Percentiles rank a stretch among this genome's conserved stretches.
These are phyloP conservation scores for Euspilapteryx auroguttella DNA, from an alignment of 2,888 invertebrate species.

Conservation along the genomic window DNA sequence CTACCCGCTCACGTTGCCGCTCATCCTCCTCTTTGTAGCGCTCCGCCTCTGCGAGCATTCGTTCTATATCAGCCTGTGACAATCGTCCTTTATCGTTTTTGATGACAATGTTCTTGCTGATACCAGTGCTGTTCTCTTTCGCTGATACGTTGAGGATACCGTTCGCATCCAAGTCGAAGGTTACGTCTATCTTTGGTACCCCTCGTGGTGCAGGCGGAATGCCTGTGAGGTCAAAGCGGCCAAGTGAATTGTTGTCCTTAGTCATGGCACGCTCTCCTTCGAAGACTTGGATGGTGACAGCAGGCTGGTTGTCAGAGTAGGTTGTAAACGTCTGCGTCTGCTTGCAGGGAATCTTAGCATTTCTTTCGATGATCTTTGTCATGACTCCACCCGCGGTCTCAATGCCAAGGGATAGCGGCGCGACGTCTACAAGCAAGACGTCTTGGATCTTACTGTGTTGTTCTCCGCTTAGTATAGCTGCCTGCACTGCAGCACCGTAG, in stretches of 20 bases:
- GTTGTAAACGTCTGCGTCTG: constrained; percentile 77
- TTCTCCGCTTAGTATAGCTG: constrained; percentile 73
- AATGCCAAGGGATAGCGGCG: constrained; percentile 70
- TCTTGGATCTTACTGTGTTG: constrained; percentile 76
- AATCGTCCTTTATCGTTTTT: constrained; percentile 81
- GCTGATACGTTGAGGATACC: constrained; percentile 85
- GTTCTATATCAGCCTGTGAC: constrained; percentile 79
- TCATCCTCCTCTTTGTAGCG: constrained; percentile 73
- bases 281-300: constrained; percentile 71
- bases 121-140: constrained; percentile 67
- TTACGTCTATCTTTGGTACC: constrained; percentile 69
- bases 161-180: constrained; percentile 77
- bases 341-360: constrained; percentile 71
- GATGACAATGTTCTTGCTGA: constrained; percentile 76
- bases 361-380: constrained; percentile 74
- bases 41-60: constrained; percentile 77
- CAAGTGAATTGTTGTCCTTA: constrained; percentile 72
- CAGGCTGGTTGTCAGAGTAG: constrained; percentile 79
- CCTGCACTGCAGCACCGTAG: constrained; percentile 76
- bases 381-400: constrained; percentile 82
- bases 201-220: constrained; percentile 72
- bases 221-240: constrained; percentile 67
- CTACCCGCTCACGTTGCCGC: constrained; percentile 66
- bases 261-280: constrained; percentile 83
- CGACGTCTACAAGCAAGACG: constrained; percentile 59